Evolutionary conservation across 2,888 invertebrate genomes (phyloP).

Genomic region (Drosophila formosana): DNA sequence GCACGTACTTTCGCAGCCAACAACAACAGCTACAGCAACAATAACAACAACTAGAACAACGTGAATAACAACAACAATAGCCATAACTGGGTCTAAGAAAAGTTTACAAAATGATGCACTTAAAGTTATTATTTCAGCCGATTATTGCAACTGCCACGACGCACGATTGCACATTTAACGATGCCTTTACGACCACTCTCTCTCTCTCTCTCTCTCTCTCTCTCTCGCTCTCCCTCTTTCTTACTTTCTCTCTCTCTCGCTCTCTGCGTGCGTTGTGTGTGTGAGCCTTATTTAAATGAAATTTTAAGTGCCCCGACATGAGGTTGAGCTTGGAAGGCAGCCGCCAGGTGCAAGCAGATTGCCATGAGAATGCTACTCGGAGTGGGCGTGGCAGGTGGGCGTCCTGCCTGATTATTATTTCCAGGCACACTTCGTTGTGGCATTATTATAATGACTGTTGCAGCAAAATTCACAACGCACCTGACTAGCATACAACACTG

Average conservation of each 20-base stretch:
- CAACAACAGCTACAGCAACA: not conserved
- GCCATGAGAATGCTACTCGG: not conserved
- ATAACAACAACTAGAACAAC: slow-evolving; percentile 5
- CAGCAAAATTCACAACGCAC: slow-evolving; percentile 82
- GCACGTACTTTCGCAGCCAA: slow-evolving; percentile 52
- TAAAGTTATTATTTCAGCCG: slow-evolving; percentile 75
- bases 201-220: not conserved
- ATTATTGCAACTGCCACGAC: slow-evolving; percentile 71
- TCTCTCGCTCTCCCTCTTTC: not conserved
- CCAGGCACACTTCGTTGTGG: slow-evolving; percentile 82
- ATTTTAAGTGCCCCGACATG: slow-evolving; percentile 67
- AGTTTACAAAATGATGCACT: slow-evolving; percentile 73
- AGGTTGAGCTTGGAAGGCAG: slow-evolving; percentile 36
- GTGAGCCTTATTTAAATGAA: slow-evolving; percentile 72
- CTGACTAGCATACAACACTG: slow-evolving; percentile 74
- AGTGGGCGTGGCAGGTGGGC: slow-evolving; percentile 14
- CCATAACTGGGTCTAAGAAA: slow-evolving; percentile 40
- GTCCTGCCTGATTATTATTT: slow-evolving; percentile 74
- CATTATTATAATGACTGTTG: slow-evolving; percentile 83
- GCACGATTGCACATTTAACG: slow-evolving; percentile 77
- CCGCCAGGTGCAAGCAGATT: slow-evolving; percentile 21
- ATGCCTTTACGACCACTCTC: slow-evolving; percentile 35
- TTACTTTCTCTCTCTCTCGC: not conserved
- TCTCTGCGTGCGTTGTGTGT: slow-evolving; percentile 17
- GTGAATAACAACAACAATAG: slow-evolving; percentile 9